These are phyloP conservation scores for Henicopernis longicauda DNA, from an alignment of 2,113 vertebrate genomes.

Conservation along the genomic window DNA sequence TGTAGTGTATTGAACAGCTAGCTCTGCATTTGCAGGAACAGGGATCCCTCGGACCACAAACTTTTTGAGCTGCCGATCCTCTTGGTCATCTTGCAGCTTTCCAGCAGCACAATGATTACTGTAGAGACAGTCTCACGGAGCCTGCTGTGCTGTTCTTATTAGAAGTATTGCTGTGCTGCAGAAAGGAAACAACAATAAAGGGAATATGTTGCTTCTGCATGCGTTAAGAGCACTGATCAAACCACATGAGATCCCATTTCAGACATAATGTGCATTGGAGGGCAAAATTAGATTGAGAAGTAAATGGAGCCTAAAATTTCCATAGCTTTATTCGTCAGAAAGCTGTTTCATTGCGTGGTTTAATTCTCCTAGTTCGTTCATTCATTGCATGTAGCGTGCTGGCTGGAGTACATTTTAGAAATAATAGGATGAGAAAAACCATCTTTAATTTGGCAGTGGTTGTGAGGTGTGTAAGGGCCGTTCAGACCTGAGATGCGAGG, in stretches of 20 bases:
- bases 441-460: constrained; percentile 42
- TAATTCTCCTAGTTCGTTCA: constrained; percentile 75
- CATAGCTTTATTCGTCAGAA: constrained; percentile 81
- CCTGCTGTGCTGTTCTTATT: constrained; percentile 71
- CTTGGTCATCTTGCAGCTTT: not conserved
- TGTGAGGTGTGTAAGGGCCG: constrained; percentile 6
- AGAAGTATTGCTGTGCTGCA: constrained; percentile 54
- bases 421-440: constrained; percentile 39
- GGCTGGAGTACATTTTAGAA: constrained; percentile 63
- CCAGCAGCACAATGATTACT: constrained; percentile 5
- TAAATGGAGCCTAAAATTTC: constrained; percentile 88
- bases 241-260: constrained; percentile 84
- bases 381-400: constrained; percentile 46
- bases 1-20: not conserved
- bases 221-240: constrained; percentile 72
- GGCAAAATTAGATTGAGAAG: constrained; percentile 88
- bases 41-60: not conserved
- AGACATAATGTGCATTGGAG: constrained; percentile 82
- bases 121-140: not conserved
- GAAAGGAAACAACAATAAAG: constrained; percentile 68
- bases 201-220: constrained; percentile 72
- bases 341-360: constrained; percentile 77
- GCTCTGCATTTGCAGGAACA: not conserved
- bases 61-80: not conserved
- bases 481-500: not conserved